A percentile compares a stretch with the other conserved stretches of the same genome.
Conservation (phyloP, 2,113 vertebrate species). For the Heptranchias perlo region DNA sequence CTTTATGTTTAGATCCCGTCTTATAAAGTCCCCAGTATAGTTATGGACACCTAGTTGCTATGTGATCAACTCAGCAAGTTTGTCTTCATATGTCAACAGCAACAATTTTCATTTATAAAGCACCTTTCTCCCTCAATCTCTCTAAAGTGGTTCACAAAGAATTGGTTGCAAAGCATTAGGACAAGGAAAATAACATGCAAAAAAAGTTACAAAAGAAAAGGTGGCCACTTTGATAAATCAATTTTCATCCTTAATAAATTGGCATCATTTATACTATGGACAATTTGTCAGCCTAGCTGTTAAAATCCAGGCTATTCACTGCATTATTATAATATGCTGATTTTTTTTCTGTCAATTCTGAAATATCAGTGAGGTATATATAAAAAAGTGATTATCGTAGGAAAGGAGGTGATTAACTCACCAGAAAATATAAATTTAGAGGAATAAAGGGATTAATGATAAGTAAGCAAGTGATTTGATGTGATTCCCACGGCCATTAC, state of each 20-base stretch:
- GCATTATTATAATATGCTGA: background rate
- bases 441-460: background rate
- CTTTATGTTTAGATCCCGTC: background rate
- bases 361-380: background rate
- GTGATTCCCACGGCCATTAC: background rate
- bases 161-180: background rate
- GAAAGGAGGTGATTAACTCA: background rate
- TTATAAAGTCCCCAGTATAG: background rate
- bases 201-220: background rate
- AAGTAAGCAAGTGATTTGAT: background rate
- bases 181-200: background rate
- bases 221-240: background rate
- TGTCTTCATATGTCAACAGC: background rate
- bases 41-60: background rate
- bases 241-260: background rate
- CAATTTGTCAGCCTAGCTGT: background rate
- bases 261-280: background rate
- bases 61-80: background rate
- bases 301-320: background rate
- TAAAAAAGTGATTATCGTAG: background rate
- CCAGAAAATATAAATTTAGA: background rate
- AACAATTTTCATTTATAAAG: background rate
- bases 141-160: background rate
- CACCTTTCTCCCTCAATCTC: background rate
- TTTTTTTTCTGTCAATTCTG: background rate